Evolutionary conservation across 2,888 invertebrate species (phyloP), one percentile per base, ranked within the genome.

Genomic region (Fragum sueziense): DNA sequence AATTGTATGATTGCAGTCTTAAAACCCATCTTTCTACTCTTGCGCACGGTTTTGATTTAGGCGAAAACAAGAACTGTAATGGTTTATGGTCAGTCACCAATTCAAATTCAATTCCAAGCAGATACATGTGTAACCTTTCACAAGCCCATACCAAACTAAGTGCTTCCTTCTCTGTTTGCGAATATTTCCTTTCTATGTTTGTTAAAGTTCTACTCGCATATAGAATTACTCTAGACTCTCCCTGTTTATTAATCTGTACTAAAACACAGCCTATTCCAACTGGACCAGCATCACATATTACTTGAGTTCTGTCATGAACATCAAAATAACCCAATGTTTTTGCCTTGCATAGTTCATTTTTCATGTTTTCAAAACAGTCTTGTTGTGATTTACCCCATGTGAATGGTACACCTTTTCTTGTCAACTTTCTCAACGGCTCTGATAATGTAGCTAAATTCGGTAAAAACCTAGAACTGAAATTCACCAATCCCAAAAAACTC

Each of bases 31-130:
- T 25, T 71, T 88, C 85, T 17, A 90, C 85, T 25, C 89, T 52
- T 1, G 90, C 86, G 70, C 85, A 75, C 4, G 87, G 85, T 72
- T 84, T 88, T 9, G 86, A 86, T 27, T 34, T 85, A 6, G 84
- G 74, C 7, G 81, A 81, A 31, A 86, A 87, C 29, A 90, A 85
- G 20, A 67, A 78, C 52, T 83, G 80, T 20, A 91, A 67, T 20
- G 89, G 87, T 75, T 87, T 87, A 73, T 89, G 89, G 62, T 89
- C 89, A 0, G 87, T 89, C 31, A 90, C 27, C 7, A 85, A 61
- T 62, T 82, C 76, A 57, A 85, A 81, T 11, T 73, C 59, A 25
- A 27, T 79, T 9, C 90, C 89, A 25, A 76, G 77, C 2, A 90
- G 62, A 47, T 81, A 89, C 22, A 81, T 11, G 29, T 85, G 77